Base-by-base conservation (phyloP, 2,113 vertebrate genomes). In the Nothoprocta perdicaria region DNA sequence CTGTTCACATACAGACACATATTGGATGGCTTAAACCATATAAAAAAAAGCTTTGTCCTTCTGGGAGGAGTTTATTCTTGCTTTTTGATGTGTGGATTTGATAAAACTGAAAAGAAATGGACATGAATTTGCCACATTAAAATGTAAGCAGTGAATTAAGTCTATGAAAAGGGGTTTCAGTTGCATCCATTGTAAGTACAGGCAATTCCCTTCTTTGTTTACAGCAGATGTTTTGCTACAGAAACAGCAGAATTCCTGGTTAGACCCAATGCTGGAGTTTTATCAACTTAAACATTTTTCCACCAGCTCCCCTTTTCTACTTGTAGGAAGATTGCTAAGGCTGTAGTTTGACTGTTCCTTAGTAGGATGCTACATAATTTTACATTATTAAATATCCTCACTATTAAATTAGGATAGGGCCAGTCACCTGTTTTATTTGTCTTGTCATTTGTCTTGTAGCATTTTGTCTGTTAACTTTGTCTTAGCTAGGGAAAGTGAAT, bases 51-150 rank as follows among this genome's bases (percentile, higher is more conserved):
- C 43, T 77, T 43, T 91, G 65, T 72, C 57, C 24, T 94, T 93
- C 33, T 87, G 65, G 65, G 79, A 84, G 84, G 66, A 80, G 80
- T 93, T 92, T 91, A 19, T 66, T 88, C 72, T 89, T 92, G 29
- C 46, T 92, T 89, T 89, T 92, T 89, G 68, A 83, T 94, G 43
- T 89, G 84, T 77, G 60, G 38, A 46, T 74, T 79, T 94, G 94
- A 95, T 88, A 89, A 94, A 55, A 88, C 82, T 73, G 66, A 53
- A 61, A 91, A 83, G 68, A 84, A 53, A 38, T 71, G 86, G 41
- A 31, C 33, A 61, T 40, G 43, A 81, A 73, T 90, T 33, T 80
- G 35, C 22, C 8, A 15, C 87, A 71, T 75, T 53, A 50, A 90
- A 93, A 85, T 71, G 63, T 13, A 69, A 95, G 67, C 76, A 55